These are phyloP conservation scores for Drosophila tripunctata DNA, from an alignment of 2,888 invertebrate genomes.

Conservation along the genomic window DNA sequence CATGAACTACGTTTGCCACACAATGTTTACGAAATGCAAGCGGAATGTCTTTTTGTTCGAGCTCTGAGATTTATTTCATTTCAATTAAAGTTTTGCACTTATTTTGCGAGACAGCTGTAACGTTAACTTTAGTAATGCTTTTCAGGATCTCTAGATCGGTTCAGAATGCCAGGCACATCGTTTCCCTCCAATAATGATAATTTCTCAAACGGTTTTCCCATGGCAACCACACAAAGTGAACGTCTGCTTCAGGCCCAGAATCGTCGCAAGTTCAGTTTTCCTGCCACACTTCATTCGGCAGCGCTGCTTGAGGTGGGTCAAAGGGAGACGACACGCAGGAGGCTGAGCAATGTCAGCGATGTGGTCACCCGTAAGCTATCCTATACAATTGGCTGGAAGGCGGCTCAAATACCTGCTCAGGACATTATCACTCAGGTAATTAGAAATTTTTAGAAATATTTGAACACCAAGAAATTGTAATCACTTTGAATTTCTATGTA, in stretches of 20 bases:
- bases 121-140: slow-evolving; percentile 25
- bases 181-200: slow-evolving; percentile 79
- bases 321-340: slow-evolving; percentile 85
- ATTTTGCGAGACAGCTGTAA: background rate
- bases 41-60: slow-evolving; percentile 3
- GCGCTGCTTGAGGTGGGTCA: slow-evolving; percentile 79
- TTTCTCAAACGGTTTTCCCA: slow-evolving; percentile 76
- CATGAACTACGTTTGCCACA: slow-evolving; percentile 42
- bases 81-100: slow-evolving; percentile 25
- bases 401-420: slow-evolving; percentile 85
- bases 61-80: slow-evolving; percentile 11
- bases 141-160: slow-evolving; percentile 21
- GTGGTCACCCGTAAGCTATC: slow-evolving; percentile 91
- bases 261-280: slow-evolving; percentile 86
- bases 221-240: slow-evolving; percentile 73
- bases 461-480: too few relatives aligned
- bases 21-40: slow-evolving; percentile 28
- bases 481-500: too few relatives aligned
- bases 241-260: slow-evolving; percentile 78
- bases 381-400: slow-evolving; percentile 90
- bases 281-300: slow-evolving; percentile 85
- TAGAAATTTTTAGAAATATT: fast-evolving
- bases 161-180: slow-evolving; percentile 73
- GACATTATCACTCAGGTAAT: slow-evolving; percentile 85
- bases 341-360: slow-evolving; percentile 91